Conservation (phyloP, 2,888 invertebrate genomes). For the Pherbina coryleti region DNA sequence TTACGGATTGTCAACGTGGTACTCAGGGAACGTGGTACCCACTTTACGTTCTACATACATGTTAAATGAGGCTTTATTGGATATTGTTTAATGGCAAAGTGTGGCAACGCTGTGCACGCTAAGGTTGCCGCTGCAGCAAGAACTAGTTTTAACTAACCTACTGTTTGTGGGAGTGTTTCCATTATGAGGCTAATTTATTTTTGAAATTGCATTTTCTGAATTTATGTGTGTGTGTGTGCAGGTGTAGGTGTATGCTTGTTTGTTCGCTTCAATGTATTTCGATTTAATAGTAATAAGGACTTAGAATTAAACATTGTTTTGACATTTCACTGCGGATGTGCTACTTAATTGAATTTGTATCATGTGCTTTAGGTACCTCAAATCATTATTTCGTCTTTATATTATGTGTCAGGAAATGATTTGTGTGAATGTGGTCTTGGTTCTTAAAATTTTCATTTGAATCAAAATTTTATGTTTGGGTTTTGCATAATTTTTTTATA, state of each 20-base stretch:
- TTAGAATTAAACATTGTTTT: conserved; percentile 3
- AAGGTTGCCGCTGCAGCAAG: not conserved
- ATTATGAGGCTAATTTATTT: conserved; percentile 30
- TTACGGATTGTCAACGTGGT: conserved; percentile 21
- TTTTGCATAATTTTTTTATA: too few species aligned
- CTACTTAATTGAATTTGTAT: conserved; percentile 19
- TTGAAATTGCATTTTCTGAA: conserved; percentile 10
- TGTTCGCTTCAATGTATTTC: not conserved
- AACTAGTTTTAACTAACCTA: not conserved
- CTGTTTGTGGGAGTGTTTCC: not conserved
- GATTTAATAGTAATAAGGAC: conserved; percentile 8
- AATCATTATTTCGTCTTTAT: not conserved
- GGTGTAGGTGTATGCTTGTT: not conserved
- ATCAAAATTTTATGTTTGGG: not conserved
- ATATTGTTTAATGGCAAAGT: conserved; percentile 25
- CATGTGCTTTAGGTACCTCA: not conserved
- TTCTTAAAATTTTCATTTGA: not conserved
- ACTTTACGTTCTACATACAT: conserved; percentile 14
- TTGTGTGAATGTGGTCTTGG: not conserved
- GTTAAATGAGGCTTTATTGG: conserved; percentile 28
- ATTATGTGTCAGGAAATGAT: too few species aligned
- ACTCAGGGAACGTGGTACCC: conserved; percentile 9
- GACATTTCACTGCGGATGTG: not conserved
- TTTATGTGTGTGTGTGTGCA: conserved; percentile 1
- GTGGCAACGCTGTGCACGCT: conserved; percentile 14